Conservation (phyloP, 1,140 invertebrate species). For the Lepidotrigona ventralis region DNA sequence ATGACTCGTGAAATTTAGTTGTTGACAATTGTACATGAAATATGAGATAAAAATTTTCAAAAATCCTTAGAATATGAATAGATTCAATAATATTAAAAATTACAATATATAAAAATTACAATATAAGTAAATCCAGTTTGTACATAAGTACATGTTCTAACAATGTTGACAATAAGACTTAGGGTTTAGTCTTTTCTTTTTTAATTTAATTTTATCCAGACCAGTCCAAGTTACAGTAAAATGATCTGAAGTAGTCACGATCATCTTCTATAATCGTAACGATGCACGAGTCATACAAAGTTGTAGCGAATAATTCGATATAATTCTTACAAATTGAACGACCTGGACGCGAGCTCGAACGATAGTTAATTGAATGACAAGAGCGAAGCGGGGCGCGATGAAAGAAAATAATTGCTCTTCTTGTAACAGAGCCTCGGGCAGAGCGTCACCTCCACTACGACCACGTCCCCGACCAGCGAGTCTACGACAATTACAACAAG, state of each 20-base stretch:
- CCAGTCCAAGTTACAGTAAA: too few species aligned
- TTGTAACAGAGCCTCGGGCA: conserved; percentile 44
- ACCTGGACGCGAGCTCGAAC: neutral
- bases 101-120: too few species aligned
- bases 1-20: neutral
- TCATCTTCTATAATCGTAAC: neutral
- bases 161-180: too few species aligned
- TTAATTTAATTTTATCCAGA: too few species aligned
- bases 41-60: too few species aligned
- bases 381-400: neutral
- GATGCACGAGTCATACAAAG: neutral
- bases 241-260: too few species aligned
- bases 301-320: neutral
- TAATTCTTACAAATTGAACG: neutral
- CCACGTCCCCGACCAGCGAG: conserved; percentile 38
- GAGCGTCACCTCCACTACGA: conserved; percentile 28
- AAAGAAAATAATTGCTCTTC: conserved; percentile 44
- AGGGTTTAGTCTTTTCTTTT: too few species aligned
- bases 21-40: neutral
- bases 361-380: neutral
- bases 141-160: too few species aligned
- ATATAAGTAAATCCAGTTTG: too few species aligned
- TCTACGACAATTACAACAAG: conserved; percentile 49
- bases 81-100: too few species aligned
- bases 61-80: too few species aligned